phyloP scores from a whole-genome alignment of 2,113 vertebrate genomes.

The Vulpes ferrilata region DNA sequence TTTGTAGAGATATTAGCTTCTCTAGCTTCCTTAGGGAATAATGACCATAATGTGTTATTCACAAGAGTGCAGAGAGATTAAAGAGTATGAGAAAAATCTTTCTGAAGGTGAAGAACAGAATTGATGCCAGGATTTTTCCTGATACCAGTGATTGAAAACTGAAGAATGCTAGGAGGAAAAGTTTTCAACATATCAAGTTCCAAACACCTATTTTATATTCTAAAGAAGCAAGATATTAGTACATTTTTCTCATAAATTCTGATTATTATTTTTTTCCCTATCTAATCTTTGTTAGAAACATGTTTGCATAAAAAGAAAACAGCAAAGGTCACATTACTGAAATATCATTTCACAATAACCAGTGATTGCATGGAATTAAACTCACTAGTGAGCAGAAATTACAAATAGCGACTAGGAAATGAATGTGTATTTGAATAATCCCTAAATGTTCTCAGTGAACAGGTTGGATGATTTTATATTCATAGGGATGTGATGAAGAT shows the following conservation, averaged over 20 bases:
- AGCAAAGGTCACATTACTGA: conserved; percentile 60
- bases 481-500: not conserved
- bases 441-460: not conserved
- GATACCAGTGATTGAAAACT: not conserved
- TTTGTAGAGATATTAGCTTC: not conserved
- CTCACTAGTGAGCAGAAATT: conserved; percentile 22
- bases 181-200: not conserved
- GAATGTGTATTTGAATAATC: not conserved
- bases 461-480: conserved; percentile 29
- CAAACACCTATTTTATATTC: not conserved
- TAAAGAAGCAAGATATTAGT: not conserved
- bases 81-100: not conserved
- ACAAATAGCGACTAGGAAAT: not conserved
- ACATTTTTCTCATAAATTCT: not conserved
- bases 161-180: not conserved
- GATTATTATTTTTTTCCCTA: conserved; percentile 9
- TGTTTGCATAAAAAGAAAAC: conserved; percentile 26
- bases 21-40: not conserved
- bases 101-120: not conserved
- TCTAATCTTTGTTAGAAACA: conserved; percentile 26
- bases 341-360: conserved; percentile 66
- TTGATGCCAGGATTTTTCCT: not conserved
- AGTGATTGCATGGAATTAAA: conserved; percentile 61
- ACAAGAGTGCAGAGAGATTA: not conserved
- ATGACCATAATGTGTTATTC: not conserved